phyloP scores from a whole-genome alignment of 35 echinoderm and acorn worm genomes.

The Lytechinus variegatus region DNA sequence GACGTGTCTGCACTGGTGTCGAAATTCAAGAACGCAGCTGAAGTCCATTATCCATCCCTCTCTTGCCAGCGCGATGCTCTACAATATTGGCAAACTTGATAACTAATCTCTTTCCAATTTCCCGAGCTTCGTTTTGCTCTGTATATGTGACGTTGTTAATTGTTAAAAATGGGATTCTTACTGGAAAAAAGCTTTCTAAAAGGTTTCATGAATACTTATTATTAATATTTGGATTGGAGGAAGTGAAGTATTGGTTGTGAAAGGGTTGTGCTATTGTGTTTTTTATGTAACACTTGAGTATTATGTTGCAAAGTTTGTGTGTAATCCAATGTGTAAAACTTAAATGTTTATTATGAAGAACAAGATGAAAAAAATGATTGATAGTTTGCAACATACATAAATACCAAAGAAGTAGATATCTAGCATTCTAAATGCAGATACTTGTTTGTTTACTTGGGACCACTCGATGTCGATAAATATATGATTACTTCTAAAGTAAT shows the following conservation, averaged over 20 bases:
- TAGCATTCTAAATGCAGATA: conserved; percentile 28
- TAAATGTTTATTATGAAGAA: not conserved
- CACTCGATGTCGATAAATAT: conserved; percentile 30
- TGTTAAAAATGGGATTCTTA: not conserved
- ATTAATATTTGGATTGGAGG: not conserved
- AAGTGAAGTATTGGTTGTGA: not conserved
- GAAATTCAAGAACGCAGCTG: not conserved
- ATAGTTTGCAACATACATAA: conserved; percentile 2
- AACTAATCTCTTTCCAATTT: not conserved
- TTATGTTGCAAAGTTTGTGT: not conserved
- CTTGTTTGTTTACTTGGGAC: not conserved
- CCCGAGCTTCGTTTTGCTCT: not conserved
- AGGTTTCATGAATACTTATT: not conserved
- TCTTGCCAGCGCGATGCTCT: not conserved
- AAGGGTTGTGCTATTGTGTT: not conserved
- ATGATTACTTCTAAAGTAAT: conserved; percentile 30
- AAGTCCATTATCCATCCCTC: not conserved
- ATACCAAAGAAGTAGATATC: conserved; percentile 43
- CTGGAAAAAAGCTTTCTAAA: not conserved
- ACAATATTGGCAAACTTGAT: not conserved
- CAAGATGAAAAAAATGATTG: not conserved
- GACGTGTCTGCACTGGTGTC: not conserved
- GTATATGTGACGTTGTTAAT: not conserved
- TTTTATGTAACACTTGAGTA: not conserved
- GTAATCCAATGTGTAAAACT: not conserved